Evolutionary conservation across 2,113 vertebrate species (phyloP).

Genomic region (Lutjanus erythropterus): DNA sequence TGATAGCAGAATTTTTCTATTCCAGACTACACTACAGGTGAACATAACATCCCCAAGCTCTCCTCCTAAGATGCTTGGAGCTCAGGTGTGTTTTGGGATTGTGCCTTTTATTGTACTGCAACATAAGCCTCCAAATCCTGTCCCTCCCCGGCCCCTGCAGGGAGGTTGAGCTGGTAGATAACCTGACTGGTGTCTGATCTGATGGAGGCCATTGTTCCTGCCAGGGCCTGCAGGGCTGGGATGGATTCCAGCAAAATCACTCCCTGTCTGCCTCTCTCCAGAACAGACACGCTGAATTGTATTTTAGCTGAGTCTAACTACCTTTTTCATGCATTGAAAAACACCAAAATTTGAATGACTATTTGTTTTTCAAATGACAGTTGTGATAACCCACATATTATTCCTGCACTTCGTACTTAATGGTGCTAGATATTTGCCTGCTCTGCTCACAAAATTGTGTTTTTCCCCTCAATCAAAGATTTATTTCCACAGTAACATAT

Average conservation of each 20-base stretch:
- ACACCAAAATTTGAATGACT: not conserved
- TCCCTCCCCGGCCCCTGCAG: conserved; percentile 28
- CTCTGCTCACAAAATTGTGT: not conserved
- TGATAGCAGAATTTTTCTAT: conserved; percentile 2
- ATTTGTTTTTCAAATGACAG: conserved; percentile 3
- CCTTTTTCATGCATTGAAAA: not conserved
- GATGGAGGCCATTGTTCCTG: conserved; percentile 40
- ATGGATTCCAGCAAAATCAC: conserved; percentile 30
- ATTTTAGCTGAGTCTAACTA: not conserved
- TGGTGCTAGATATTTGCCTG: not conserved
- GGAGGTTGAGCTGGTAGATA: conserved; percentile 37
- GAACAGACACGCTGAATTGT: not conserved
- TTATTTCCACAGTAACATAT: no score
- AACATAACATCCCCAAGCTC: conserved; percentile 17
- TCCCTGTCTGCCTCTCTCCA: not conserved
- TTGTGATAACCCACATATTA: not conserved
- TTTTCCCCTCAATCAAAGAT: no score
- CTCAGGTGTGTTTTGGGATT: conserved; percentile 31
- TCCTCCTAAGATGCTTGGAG: not conserved
- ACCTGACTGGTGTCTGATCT: conserved; percentile 31
- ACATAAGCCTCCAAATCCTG: conserved; percentile 48
- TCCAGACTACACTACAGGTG: conserved; percentile 7
- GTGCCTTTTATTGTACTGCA: conserved; percentile 34
- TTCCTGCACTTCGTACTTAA: not conserved
- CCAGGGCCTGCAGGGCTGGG: conserved; percentile 18